Evolutionary conservation across 1,140 invertebrate species (phyloP).

Genomic region (Drosophila ercepeae): DNA sequence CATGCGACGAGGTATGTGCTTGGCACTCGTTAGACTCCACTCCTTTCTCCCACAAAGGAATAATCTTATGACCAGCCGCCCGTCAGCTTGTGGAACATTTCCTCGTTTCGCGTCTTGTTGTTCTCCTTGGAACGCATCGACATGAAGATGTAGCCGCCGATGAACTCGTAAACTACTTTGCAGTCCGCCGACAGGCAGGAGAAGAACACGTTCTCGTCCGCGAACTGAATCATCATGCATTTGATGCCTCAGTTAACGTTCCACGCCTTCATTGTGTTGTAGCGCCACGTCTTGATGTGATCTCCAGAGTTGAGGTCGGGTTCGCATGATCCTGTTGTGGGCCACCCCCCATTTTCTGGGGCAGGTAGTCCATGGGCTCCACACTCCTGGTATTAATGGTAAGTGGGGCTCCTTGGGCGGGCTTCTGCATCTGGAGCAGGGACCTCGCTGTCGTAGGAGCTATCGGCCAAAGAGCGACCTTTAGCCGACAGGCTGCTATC

Average conservation of each 20-base stretch:
- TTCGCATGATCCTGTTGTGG: conserved; percentile 97
- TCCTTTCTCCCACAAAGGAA: neutral
- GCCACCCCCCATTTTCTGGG: conserved; percentile 96
- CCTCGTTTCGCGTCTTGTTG: conserved; percentile 98
- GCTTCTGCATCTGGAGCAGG: conserved; percentile 96
- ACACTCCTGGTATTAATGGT: conserved; percentile 90
- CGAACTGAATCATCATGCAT: conserved; percentile 99
- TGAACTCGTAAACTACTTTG: conserved; percentile 99
- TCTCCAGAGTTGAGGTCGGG: conserved; percentile 97
- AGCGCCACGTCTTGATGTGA: conserved; percentile 98
- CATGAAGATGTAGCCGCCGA: conserved; percentile 99
- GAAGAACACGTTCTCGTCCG: conserved; percentile 97
- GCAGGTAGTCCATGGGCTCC: conserved; percentile 95
- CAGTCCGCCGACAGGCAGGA: conserved; percentile 97
- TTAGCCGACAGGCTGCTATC: conserved; percentile 99
- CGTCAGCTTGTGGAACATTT: conserved; percentile 99
- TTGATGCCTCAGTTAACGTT: conserved; percentile 99
- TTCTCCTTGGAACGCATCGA: conserved; percentile 99
- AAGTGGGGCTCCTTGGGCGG: conserved; percentile 88
- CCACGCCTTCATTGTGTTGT: conserved; percentile 99
- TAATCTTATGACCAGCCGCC: conserved; percentile 91
- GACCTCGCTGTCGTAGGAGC: conserved; percentile 95
- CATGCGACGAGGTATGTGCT: conserved; percentile 65
- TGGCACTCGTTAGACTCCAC: conserved; percentile 53
- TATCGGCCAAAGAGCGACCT: conserved; percentile 96